Percentiles rank a stretch among this genome's conserved stretches.
Evolutionary conservation across 1,140 invertebrate species (phyloP).

Genomic region (Listronotus bonariensis): DNA sequence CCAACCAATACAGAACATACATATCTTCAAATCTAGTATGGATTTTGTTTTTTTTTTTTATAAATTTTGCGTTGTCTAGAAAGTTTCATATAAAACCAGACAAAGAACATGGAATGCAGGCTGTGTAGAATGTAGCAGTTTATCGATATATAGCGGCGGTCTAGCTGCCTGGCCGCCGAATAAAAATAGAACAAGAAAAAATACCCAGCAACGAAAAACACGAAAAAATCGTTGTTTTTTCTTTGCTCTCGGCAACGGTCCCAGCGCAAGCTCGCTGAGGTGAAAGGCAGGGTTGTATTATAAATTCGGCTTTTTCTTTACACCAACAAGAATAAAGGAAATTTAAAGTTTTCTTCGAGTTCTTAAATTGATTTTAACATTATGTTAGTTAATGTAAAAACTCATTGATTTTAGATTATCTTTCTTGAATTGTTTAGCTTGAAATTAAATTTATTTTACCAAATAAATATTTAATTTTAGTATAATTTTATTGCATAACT

Average conservation of each 20-base stretch:
- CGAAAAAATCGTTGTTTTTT: conserved; percentile 38
- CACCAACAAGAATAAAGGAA: background rate
- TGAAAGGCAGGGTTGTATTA: conserved; percentile 21
- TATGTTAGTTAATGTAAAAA: too few relatives aligned
- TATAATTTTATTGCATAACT: too few relatives aligned
- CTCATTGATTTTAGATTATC: too few relatives aligned
- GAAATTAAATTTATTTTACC: too few relatives aligned
- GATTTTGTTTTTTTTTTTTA: background rate
- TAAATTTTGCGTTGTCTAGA: conserved; percentile 16
- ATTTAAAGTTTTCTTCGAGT: background rate
- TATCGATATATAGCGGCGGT: conserved; percentile 39
- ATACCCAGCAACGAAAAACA: conserved; percentile 39
- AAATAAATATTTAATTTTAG: too few relatives aligned
- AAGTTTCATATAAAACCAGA: conserved; percentile 19
- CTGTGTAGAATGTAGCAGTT: conserved; percentile 29
- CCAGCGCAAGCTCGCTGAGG: conserved; percentile 24
- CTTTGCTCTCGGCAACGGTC: conserved; percentile 1
- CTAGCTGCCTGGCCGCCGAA: conserved; percentile 33
- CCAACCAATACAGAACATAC: too few relatives aligned
- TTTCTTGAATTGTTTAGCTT: too few relatives aligned
- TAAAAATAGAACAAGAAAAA: conserved; percentile 39
- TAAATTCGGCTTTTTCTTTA: conserved; percentile 1
- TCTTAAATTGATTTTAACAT: too few relatives aligned
- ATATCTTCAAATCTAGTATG: too few relatives aligned
- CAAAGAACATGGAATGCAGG: conserved; percentile 33